Evolutionary conservation across 2,113 vertebrate species (phyloP), one percentile per base, ranked within the genome.

Genomic region (Eira barbara): DNA sequence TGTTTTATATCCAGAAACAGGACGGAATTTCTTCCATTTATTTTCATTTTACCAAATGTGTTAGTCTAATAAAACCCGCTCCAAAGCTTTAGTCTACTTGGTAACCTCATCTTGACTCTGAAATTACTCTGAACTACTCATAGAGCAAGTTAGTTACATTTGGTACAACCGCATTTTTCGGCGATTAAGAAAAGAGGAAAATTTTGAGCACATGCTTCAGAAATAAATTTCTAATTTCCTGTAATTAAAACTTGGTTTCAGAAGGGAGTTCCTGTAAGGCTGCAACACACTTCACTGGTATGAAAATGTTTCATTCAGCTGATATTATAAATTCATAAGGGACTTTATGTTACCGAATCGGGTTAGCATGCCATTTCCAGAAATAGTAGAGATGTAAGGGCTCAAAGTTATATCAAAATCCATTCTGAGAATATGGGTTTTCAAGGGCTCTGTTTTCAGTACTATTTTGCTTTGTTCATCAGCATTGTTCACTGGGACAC

Each of bases 211-310:
- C 92, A 96, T 79, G 61, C 67, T 95, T 97, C 47, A 94, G 42
- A 97, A 93, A 87, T 96, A 88, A 92, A 90, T 83, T 80, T 94
- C 79, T 91, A 65, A 97, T 88, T 88, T 96, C 83, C 93, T 93
- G 29, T 94, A 67, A 93, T 93, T 93, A 96, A 94, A 71, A 25
- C 23, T 93, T 88, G 61, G 92, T 81, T 97, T 96, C 73, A 96
- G 83, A 89, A 95, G 65, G 93, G 57, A 83, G 76, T 81, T 74
- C 69, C 86, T 52, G 8, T 45, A 93, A 74, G 34, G 17, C 49
- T 73, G 63, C 34, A 84, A 85, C 6, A 71, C 36, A 13, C 12
- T 61, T 97, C 45, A 52, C 36, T 47, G 63, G 29, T 84, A 94
- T 2, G 86, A 65, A 94, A 92, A 94, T 49, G 52, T 84, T 91